A percentile compares a stretch with the other conserved stretches of the same genome.
Conservation (phyloP, 2,888 invertebrate species). For the Griposia aprilina region DNA sequence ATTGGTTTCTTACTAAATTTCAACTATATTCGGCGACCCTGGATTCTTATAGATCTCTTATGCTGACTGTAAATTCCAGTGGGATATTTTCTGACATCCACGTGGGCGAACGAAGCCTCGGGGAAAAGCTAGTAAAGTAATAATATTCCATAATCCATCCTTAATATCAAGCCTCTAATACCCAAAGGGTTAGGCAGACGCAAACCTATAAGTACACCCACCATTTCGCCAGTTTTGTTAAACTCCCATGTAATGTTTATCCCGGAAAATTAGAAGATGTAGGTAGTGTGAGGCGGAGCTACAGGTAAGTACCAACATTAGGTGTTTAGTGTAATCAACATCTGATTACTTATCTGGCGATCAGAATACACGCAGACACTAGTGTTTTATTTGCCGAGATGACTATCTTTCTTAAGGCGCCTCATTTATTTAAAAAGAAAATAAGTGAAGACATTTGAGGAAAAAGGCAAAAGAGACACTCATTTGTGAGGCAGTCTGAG, state of each 20-base stretch:
- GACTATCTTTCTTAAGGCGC: conserved; percentile 24
- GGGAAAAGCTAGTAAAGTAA: no score
- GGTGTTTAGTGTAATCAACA: not conserved
- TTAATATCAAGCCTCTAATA: no score
- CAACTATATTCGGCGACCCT: no score
- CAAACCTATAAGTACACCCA: no score
- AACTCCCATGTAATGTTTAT: not conserved
- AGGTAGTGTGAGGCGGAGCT: not conserved
- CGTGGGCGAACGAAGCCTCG: no score
- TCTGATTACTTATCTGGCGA: not conserved
- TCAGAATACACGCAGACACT: conserved; percentile 10
- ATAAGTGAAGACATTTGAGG: conserved; percentile 8
- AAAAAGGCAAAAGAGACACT: conserved; percentile 3
- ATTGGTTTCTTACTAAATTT: no score
- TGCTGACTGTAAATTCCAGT: no score
- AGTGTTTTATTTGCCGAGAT: conserved; percentile 11
- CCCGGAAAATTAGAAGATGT: not conserved
- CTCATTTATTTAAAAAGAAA: conserved; percentile 35
- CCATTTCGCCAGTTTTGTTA: no score
- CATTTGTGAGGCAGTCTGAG: conserved; percentile 11
- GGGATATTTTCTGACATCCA: no score
- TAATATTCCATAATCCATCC: no score
- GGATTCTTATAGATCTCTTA: no score
- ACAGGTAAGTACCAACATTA: not conserved
- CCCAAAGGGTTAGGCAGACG: no score